phyloP scores from a whole-genome alignment of 2,113 vertebrate genomes.

The Scartelaos histophorus region DNA sequence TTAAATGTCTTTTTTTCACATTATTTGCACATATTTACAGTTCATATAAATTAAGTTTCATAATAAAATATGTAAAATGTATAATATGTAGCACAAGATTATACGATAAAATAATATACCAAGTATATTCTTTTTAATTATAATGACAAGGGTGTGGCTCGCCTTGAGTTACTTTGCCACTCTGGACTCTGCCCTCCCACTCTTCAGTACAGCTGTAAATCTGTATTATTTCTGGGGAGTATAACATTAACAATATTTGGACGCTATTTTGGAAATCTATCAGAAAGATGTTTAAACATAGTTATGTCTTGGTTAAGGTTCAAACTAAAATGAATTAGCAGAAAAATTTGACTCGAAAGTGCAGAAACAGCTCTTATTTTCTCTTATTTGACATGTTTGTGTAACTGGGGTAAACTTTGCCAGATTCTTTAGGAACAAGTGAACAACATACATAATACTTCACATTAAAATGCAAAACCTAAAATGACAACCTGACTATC shows the following conservation, averaged over 20 bases:
- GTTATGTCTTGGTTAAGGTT: too few relatives aligned
- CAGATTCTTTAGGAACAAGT: neutral
- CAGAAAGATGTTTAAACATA: neutral
- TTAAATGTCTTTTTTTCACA: neutral
- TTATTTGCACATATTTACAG: too few relatives aligned
- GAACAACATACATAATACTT: neutral
- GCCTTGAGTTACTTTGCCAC: constrained; percentile 26
- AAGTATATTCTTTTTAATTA: constrained; percentile 34
- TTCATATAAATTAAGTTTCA: too few relatives aligned
- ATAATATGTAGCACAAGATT: too few relatives aligned
- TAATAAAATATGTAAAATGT: too few relatives aligned
- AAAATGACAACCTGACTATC: neutral
- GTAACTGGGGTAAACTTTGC: neutral
- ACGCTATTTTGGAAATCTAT: neutral
- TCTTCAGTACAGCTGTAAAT: constrained; percentile 53
- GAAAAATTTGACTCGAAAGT: too few relatives aligned
- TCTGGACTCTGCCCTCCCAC: constrained; percentile 60
- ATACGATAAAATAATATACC: constrained; percentile 2
- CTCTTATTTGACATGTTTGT: neutral
- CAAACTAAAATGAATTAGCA: too few relatives aligned
- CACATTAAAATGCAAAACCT: neutral
- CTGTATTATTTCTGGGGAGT: constrained; percentile 37
- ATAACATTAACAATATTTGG: neutral
- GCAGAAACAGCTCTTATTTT: too few relatives aligned
- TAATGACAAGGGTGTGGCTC: constrained; percentile 21